These are phyloP conservation scores for Acanthiza pusilla DNA, from an alignment of 2,797 vertebrate species.

Conservation along the genomic window DNA sequence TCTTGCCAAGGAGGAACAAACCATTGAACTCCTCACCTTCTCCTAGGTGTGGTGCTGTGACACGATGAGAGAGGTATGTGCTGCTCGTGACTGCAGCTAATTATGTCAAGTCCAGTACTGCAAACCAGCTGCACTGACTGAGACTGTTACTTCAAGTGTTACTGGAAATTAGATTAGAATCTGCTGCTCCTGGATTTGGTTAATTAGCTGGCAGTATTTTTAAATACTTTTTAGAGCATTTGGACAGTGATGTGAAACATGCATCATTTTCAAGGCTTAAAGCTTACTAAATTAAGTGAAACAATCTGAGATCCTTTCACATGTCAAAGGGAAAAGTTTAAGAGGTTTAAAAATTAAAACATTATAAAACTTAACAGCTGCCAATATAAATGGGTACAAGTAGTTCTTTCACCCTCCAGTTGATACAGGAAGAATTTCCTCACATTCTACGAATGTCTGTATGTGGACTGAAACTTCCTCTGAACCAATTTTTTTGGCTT, in stretches of 20 bases:
- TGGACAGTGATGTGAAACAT: background rate
- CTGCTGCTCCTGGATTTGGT: background rate
- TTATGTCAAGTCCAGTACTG: background rate
- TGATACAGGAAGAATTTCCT: conserved; percentile 10
- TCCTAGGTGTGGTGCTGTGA: background rate
- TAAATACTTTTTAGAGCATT: background rate
- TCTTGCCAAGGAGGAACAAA: background rate
- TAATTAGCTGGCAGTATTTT: background rate
- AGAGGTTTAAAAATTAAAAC: background rate
- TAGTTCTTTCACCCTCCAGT: background rate
- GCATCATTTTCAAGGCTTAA: background rate
- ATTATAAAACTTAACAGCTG: conserved; percentile 9
- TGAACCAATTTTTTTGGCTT: background rate
- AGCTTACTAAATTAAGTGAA: background rate
- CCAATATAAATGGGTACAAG: background rate
- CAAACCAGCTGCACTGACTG: background rate
- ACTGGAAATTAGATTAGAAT: background rate
- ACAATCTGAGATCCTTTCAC: background rate
- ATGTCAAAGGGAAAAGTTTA: background rate
- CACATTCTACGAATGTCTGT: background rate
- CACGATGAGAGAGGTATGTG: background rate
- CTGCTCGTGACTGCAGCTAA: background rate
- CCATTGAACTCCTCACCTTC: background rate
- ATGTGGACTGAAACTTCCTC: background rate
- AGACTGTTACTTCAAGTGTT: background rate